These are phyloP conservation scores for Andrena chrysosceles DNA, from an alignment of 2,888 invertebrate genomes.

Conservation along the genomic window DNA sequence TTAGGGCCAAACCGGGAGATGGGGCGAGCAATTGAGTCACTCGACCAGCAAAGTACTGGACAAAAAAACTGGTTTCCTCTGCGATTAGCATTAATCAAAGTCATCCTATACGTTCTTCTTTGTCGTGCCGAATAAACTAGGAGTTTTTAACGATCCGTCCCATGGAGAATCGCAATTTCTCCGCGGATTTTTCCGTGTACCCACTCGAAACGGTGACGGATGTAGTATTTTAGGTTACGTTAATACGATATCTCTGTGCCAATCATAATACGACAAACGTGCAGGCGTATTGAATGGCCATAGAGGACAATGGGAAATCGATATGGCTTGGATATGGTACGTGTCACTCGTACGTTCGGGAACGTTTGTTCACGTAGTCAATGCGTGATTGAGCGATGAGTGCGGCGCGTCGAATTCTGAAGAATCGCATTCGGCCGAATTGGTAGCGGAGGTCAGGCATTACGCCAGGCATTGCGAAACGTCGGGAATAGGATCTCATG, in stretches of 20 bases:
- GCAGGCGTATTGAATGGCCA: constrained; percentile 50
- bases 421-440: constrained; percentile 65
- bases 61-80: not conserved
- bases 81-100: not conserved
- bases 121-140: not conserved
- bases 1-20: constrained; percentile 40
- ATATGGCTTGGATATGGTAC: constrained; percentile 66
- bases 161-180: too few relatives aligned
- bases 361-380: constrained; percentile 69
- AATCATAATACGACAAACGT: constrained; percentile 35
- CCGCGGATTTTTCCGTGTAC: not conserved
- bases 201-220: not conserved
- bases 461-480: constrained; percentile 66
- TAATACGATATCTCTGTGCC: constrained; percentile 33
- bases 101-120: not conserved
- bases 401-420: constrained; percentile 60
- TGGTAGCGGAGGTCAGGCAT: constrained; percentile 60
- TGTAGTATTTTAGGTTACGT: not conserved
- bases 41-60: not conserved
- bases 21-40: constrained; percentile 32
- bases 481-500: constrained; percentile 60
- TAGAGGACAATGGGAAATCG: constrained; percentile 71
- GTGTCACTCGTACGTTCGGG: constrained; percentile 63
- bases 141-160: not conserved
- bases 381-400: constrained; percentile 72